Base-by-base conservation (phyloP, 2,113 vertebrate genomes). In the Cynocephalus volans region DNA sequence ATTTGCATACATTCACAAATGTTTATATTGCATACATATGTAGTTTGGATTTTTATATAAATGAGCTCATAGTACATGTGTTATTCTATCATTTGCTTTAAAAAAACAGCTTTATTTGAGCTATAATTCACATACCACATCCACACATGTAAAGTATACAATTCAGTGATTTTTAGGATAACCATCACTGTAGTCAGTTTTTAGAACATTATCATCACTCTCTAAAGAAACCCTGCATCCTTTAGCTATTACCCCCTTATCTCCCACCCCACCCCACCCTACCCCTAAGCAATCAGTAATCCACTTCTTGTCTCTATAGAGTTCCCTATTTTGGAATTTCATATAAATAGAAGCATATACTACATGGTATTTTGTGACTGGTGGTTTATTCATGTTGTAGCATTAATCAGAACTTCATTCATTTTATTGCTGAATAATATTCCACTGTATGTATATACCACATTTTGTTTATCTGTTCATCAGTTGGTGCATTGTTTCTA, bases 1-100 rank as follows among this genome's bases (percentile, higher is more conserved):
- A 97, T 98, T 97, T 97, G 94, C 88, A 95, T 95, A 95, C 88
- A 93, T 95, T 95, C 84, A 73, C 48, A 97, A 98, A 94, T 98
- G 96, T 98, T 98, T 98, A 96, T 94, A 95, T 97, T 93, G 31
- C 88, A 94, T 96, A 72, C 85, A 97, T 97, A 96, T 96, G 81
- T 96, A 91, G 69, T 94, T 97, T 92, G 64, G n/a, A 75, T 67
- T 96, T 97, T 96, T 94, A 93, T 95, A 88, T 93, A 96, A 97
- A 97, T 96, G 95, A 97, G 64, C 45, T 93, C 87, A 95, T 73
- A 95, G 69, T 79, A 90, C 65, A 94, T 95, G 81, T 69, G 97
- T 96, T 97, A 88, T 96, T 97, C 83, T 95, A 65, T 62, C 65
- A 56, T 72, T 95, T 88, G 28, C 81, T 97, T 96, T 93, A 96